These are phyloP conservation scores for Cordilura impudica DNA, from an alignment of 2,888 invertebrate species.

Conservation along the genomic window DNA sequence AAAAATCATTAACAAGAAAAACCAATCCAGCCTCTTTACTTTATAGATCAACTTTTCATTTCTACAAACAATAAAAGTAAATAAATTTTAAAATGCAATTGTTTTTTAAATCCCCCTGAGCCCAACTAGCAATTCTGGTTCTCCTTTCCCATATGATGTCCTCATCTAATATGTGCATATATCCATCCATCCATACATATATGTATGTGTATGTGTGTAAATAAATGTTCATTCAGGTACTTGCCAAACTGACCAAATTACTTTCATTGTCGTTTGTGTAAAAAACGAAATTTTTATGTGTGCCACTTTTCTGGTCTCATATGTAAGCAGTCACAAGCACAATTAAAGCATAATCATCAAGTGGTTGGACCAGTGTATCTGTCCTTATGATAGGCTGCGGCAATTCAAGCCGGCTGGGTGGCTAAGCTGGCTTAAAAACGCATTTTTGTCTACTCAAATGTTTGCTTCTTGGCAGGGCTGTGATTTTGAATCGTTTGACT, in stretches of 20 bases:
- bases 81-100: conserved; percentile 41
- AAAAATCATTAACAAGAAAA: conserved; percentile 39
- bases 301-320: conserved; percentile 45
- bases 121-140: conserved; percentile 26
- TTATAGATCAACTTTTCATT: conserved; percentile 55
- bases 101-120: conserved; percentile 33
- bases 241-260: conserved; percentile 63
- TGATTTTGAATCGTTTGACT: conserved; percentile 34
- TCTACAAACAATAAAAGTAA: conserved; percentile 25
- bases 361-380: conserved; percentile 39
- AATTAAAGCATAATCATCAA: conserved; percentile 62
- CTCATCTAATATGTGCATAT: conserved; percentile 29
- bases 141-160: conserved; percentile 17
- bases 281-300: conserved; percentile 60
- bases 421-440: conserved; percentile 4
- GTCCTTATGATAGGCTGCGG: conserved; percentile 18
- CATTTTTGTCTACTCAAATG: conserved; percentile 28
- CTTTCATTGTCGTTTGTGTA: conserved; percentile 66
- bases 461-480: conserved; percentile 17
- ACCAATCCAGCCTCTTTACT: conserved; percentile 11
- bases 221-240: conserved; percentile 5
- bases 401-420: conserved; percentile 1
- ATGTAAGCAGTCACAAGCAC: conserved; percentile 19
- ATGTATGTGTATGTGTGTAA: neutral
- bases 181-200: neutral